Base-by-base conservation (phyloP, 1,140 invertebrate genomes). In the Mycetomoellerius zeteki region DNA sequence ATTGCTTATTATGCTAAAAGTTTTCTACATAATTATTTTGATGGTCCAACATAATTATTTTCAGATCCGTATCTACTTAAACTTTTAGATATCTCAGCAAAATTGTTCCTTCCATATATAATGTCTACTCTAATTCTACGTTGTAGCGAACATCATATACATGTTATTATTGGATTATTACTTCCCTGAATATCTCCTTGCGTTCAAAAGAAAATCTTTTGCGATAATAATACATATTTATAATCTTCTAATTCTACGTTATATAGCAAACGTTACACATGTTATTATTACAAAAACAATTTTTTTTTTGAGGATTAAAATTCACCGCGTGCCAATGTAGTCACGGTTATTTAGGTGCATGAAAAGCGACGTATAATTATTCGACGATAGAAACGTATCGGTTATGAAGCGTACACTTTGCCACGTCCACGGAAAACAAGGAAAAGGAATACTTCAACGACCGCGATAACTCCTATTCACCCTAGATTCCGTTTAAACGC, bases 401-500 rank as follows among this genome's bases (percentile, higher is more conserved):
- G 2, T 21, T 24, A n/a, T 6, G 10, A 75, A 8, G 50, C 14
- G 6, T 54, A 37, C 30, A 24, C 30, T 76, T 37, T 37, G 14
- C 30, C 19, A 7, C 19, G 50, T 73, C 50, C 10, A 27, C 7
- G 21, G 14, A 58, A 43, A 60, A 60, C 30, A 21, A 43, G 30
- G 8, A 27, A 64, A 27, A 76, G 56, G 16, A 77, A 30, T 37
- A 58, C 30, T 60, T 10, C 19, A 19, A 4, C 33, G 12, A n/a
- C 14, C 56, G 37, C 54, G 52, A 82, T 82, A 77, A 65, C 43
- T 50, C 14, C 37, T 33, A 58, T 60, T 24, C 71, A 78, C 64
- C 54, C 27, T 37, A 62, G 77, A 88, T 84, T 88, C 82, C 82
- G 82, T 75, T 76, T 76, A 58, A 60, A 33, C 87, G 80, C 8